A percentile compares a stretch with the other conserved stretches of the same genome.
Conservation (phyloP, 2,888 invertebrate species). For the Brassicogethes aeneus region DNA sequence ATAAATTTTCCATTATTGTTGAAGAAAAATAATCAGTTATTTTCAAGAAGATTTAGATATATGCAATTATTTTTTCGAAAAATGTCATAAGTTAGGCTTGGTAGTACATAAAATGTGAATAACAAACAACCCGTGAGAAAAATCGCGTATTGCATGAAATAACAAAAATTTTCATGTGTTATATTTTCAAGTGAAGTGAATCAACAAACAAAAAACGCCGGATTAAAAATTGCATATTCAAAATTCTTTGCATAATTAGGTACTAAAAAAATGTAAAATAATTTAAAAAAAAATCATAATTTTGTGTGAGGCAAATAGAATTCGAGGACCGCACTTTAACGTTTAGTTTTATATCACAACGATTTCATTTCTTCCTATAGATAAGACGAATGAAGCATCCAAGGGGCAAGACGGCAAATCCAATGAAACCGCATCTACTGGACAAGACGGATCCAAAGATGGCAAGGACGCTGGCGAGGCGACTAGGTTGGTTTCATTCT, state of each 20-base stretch:
- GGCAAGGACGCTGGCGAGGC: conserved; percentile 12
- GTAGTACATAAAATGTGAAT: no score
- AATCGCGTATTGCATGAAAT: no score
- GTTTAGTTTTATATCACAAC: conserved; percentile 24
- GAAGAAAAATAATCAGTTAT: no score
- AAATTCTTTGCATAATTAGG: no score
- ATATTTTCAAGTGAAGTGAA: not conserved
- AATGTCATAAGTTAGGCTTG: no score
- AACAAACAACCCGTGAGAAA: no score
- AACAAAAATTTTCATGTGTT: no score
- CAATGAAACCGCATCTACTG: conserved; percentile 15
- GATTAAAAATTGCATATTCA: no score
- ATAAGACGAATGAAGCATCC: conserved; percentile 23
- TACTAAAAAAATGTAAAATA: no score
- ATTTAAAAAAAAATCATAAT: no score
- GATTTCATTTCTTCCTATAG: conserved; percentile 32
- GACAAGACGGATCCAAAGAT: conserved; percentile 16
- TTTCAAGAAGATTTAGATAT: not conserved
- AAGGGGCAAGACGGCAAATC: conserved; percentile 14
- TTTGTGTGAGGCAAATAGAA: conserved; percentile 18
- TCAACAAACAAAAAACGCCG: not conserved
- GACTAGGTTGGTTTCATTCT: conserved; percentile 14
- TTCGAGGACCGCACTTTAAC: conserved; percentile 20
- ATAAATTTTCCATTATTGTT: no score
- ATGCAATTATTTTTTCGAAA: conserved; percentile 1